Conservation (phyloP, 2,113 vertebrate genomes). For the Penelope pileata region DNA sequence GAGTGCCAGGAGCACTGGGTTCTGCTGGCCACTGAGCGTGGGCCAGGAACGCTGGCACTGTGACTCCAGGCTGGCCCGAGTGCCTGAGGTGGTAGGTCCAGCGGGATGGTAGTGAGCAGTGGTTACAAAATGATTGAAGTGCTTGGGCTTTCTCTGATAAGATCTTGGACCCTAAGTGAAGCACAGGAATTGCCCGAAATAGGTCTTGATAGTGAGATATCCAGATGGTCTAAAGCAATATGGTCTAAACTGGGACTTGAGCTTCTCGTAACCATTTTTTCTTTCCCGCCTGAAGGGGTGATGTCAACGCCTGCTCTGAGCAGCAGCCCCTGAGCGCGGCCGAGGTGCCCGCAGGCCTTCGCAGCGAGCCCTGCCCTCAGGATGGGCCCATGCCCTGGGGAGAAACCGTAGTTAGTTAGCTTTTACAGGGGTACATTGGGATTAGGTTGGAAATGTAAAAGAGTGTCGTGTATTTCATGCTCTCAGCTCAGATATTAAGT, state of each 20-base stretch:
- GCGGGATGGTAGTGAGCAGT: neutral
- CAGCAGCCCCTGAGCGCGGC: neutral
- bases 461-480: neutral
- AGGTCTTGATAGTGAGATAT: neutral
- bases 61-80: neutral
- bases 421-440: neutral
- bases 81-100: neutral
- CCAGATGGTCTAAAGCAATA: neutral
- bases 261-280: neutral
- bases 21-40: neutral
- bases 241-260: neutral
- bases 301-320: neutral
- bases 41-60: neutral
- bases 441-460: neutral
- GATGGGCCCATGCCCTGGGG: neutral
- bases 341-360: neutral
- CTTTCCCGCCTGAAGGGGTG: neutral
- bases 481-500: neutral
- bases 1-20: neutral
- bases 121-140: neutral
- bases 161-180: neutral
- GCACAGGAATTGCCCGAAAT: neutral
- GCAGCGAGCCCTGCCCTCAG: neutral
- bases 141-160: neutral
- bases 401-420: neutral